Evolutionary conservation across 2,797 vertebrate species (phyloP).

Genomic region (Melanogrammus aeglefinus): DNA sequence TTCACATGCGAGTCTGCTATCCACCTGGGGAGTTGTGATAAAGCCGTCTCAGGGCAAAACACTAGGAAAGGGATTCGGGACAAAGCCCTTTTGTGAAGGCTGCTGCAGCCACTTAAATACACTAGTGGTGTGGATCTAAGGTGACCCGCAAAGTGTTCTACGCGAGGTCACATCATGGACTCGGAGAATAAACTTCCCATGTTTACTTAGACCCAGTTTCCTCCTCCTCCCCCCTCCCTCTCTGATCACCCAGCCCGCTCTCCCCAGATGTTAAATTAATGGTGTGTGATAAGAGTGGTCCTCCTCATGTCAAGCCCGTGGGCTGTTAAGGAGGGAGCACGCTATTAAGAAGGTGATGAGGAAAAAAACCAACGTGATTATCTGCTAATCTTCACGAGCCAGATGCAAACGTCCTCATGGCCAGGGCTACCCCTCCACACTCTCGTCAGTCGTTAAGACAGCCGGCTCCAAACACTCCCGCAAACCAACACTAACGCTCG

Average conservation of each 20-base stretch:
- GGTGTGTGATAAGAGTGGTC: conserved; percentile 54
- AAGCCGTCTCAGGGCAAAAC: background rate
- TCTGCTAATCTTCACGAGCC: conserved; percentile 54
- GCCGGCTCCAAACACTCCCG: background rate
- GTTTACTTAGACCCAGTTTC: conserved; percentile 54
- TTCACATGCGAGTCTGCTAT: background rate
- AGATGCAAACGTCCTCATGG: conserved; percentile 38
- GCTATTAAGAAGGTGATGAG: conserved; percentile 54
- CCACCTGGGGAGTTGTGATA: background rate
- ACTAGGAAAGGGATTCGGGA: conserved; percentile 33
- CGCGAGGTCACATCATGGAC: conserved; percentile 13
- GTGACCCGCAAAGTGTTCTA: conserved; percentile 31
- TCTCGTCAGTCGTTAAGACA: conserved; percentile 14
- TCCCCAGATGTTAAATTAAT: conserved; percentile 66
- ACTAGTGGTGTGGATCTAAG: conserved; percentile 13
- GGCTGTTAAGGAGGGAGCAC: conserved; percentile 46
- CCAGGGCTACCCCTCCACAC: conserved; percentile 35
- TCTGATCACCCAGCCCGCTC: conserved; percentile 42
- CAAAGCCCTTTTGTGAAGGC: conserved; percentile 32
- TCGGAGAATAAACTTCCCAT: conserved; percentile 50
- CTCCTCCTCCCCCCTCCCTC: conserved; percentile 19
- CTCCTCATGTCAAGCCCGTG: conserved; percentile 59
- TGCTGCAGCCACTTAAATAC: conserved; percentile 5
- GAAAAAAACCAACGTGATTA: conserved; percentile 50
- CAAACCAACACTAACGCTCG: background rate